Evolutionary conservation across 2,113 vertebrate genomes (phyloP).

Genomic region (Ia io): DNA sequence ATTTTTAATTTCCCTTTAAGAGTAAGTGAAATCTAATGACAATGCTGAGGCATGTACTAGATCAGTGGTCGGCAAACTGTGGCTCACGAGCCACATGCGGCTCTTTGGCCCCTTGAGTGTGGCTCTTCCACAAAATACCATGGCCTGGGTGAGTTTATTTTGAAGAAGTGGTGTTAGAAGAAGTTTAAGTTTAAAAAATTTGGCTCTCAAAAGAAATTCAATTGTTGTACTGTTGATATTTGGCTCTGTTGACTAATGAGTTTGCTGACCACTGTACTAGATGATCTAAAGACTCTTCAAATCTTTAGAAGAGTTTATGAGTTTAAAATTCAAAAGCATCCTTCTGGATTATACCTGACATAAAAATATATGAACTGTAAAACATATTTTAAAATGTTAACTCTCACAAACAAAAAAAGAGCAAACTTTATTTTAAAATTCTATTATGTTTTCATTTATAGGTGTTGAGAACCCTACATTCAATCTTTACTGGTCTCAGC

Average conservation of each 20-base stretch:
- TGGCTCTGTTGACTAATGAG: no score
- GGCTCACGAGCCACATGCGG: no score
- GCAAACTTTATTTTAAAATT: not conserved
- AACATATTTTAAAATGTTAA: not conserved
- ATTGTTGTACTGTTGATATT: no score
- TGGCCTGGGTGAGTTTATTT: no score
- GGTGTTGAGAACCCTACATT: constrained; percentile 31
- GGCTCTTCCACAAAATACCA: no score
- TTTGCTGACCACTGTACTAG: no score
- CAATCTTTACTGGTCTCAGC: constrained; percentile 63
- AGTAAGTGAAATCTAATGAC: not conserved
- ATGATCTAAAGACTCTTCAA: not conserved
- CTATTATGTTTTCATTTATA: not conserved
- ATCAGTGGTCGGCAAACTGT: no score
- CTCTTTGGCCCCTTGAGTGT: no score
- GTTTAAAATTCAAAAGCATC: not conserved
- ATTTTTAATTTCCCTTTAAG: not conserved
- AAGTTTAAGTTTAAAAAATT: no score
- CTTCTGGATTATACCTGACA: not conserved
- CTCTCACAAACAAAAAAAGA: not conserved
- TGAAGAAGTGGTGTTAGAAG: no score
- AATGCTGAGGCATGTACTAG: not conserved
- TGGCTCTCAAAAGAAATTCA: no score
- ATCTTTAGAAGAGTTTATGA: not conserved
- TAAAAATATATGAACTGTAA: not conserved